These are phyloP conservation scores for Riptortus pedestris DNA, from an alignment of 1,140 invertebrate species.

Conservation along the genomic window DNA sequence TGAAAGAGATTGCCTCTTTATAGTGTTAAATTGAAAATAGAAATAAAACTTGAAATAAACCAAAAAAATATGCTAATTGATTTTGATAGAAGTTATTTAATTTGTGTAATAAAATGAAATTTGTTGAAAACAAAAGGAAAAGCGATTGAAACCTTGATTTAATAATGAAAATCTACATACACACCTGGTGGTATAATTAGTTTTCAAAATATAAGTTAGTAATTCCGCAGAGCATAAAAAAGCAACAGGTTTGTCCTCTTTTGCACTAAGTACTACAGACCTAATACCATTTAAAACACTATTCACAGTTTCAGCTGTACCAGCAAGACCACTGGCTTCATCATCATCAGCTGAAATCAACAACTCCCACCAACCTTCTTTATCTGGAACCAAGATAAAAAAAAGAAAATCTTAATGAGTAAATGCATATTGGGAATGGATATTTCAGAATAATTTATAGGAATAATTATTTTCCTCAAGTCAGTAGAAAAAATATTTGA, in stretches of 20 bases:
- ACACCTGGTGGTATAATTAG: conserved; percentile 50
- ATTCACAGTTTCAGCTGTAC: conserved; percentile 52
- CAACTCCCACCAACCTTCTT: conserved; percentile 57
- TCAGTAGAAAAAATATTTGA: not conserved
- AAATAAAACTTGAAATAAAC: no score
- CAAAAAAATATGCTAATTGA: no score
- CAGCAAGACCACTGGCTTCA: conserved; percentile 46
- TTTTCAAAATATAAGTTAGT: conserved; percentile 55
- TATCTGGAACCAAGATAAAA: conserved; percentile 40
- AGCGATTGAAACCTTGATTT: no score
- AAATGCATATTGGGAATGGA: not conserved
- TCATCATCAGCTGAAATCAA: conserved; percentile 47
- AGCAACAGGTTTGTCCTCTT: conserved; percentile 47
- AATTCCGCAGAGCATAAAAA: conserved; percentile 55
- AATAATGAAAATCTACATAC: no score
- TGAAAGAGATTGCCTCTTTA: no score
- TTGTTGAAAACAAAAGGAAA: no score
- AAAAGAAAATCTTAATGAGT: not conserved
- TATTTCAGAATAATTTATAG: no score
- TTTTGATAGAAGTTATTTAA: no score
- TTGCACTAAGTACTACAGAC: conserved; percentile 50
- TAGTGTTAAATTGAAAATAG: no score
- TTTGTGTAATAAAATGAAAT: no score
- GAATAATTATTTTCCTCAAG: not conserved
- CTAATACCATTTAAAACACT: conserved; percentile 50